Percentiles rank a stretch among this genome's conserved stretches.
phyloP scores from a whole-genome alignment of 2,113 vertebrate species.

The Entelurus aequoreus region DNA sequence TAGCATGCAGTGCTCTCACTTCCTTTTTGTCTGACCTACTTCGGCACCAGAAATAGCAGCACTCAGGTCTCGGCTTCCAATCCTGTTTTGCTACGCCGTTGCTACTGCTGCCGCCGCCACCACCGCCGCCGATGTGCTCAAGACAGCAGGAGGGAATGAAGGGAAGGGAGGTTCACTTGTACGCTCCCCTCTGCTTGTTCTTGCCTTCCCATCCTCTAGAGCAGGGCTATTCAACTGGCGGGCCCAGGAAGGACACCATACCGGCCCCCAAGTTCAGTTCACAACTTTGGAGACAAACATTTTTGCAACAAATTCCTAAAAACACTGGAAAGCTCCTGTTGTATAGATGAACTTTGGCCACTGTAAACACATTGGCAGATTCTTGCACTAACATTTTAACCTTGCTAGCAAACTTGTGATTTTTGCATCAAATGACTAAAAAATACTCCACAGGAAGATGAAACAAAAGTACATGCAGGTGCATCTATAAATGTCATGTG shows the following conservation, averaged over 20 bases:
- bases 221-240: not conserved
- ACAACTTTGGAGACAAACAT: too few species aligned
- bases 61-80: conserved; percentile 84
- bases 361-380: too few species aligned
- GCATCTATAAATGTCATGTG: conserved; percentile 18
- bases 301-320: too few species aligned
- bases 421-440: conserved; percentile 36
- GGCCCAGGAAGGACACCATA: too few species aligned
- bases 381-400: too few species aligned
- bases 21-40: conserved; percentile 84
- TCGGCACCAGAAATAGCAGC: conserved; percentile 88
- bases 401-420: not conserved
- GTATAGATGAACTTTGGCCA: too few species aligned
- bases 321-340: too few species aligned
- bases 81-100: conserved; percentile 81
- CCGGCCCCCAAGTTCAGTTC: too few species aligned
- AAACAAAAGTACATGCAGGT: conserved; percentile 13
- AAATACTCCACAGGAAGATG: conserved; percentile 25
- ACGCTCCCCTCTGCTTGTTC: conserved; percentile 6
- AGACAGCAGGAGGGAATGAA: conserved; percentile 37
- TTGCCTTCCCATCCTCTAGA: conserved; percentile 11
- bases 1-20: conserved; percentile 49
- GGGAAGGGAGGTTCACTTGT: conserved; percentile 24
- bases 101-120: conserved; percentile 45
- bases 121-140: not conserved